phyloP scores from a whole-genome alignment of 2,797 vertebrate species.

The Falco biarmicus region DNA sequence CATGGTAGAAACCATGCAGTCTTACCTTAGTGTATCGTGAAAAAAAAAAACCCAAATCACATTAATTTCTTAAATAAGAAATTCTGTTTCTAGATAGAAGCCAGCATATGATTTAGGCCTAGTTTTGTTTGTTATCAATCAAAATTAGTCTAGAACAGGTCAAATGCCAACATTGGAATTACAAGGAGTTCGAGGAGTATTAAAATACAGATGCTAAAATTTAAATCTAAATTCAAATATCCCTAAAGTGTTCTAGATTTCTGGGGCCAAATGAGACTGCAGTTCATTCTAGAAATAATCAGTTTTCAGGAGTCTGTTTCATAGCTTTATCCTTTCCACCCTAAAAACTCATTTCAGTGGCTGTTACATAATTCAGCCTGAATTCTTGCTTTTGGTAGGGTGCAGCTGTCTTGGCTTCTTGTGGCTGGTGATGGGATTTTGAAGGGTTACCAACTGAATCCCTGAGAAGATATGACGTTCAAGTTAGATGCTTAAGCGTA shows the following conservation, averaged over 20 bases:
- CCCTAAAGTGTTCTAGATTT: not conserved
- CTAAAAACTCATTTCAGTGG: not conserved
- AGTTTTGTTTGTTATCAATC: not conserved
- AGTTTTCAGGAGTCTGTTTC: not conserved
- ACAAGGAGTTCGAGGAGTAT: not conserved
- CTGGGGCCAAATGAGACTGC: not conserved
- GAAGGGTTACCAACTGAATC: not conserved
- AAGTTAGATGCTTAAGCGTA: not conserved
- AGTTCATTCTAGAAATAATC: conserved; percentile 1
- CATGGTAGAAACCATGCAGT: not conserved
- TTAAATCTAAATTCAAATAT: not conserved
- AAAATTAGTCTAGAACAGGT: not conserved
- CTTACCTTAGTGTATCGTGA: not conserved
- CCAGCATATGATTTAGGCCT: not conserved
- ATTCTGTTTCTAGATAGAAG: not conserved
- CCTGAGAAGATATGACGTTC: not conserved
- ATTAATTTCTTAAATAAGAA: not conserved
- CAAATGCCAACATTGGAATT: not conserved
- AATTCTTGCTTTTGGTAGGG: not conserved
- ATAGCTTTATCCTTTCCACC: not conserved
- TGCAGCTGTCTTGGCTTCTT: not conserved
- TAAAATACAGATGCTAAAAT: not conserved
- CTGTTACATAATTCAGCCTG: not conserved
- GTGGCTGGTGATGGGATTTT: accelerated
- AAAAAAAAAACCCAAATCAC: not conserved